phyloP scores from a whole-genome alignment of 2,113 vertebrate species.

The Hemiprocne comata region DNA sequence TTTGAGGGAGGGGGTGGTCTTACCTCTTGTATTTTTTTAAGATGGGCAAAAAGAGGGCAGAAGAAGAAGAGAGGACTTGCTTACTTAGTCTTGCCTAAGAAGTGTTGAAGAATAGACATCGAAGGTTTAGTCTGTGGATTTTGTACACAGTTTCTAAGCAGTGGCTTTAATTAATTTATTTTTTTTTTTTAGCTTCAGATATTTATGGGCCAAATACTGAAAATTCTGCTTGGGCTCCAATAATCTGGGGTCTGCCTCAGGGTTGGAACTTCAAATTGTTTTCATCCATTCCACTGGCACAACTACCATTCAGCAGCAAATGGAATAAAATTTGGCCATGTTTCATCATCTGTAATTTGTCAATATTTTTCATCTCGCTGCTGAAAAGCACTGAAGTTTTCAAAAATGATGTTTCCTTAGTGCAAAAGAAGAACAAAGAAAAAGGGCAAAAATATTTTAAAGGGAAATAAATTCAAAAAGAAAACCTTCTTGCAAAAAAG shows the following conservation, averaged over 20 bases:
- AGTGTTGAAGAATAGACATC: not conserved
- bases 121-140: not conserved
- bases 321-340: constrained; percentile 47
- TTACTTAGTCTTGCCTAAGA: not conserved
- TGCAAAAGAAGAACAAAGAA: not conserved
- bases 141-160: not conserved
- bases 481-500: not conserved
- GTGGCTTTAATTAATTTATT: constrained; percentile 12
- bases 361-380: constrained; percentile 52
- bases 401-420: not conserved
- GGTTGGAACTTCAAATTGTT: constrained; percentile 12
- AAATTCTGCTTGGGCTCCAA: constrained; percentile 46
- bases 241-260: constrained; percentile 34
- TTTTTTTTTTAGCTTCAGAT: constrained; percentile 4
- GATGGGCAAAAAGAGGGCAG: not conserved
- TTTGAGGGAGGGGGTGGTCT: rapidly evolving
- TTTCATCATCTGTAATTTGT: constrained; percentile 56
- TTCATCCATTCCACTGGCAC: not conserved
- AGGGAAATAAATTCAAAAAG: not conserved
- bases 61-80: not conserved
- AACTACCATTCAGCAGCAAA: constrained; percentile 21
- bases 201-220: constrained; percentile 46
- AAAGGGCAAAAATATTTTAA: not conserved
- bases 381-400: not conserved
- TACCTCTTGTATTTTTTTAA: not conserved